Base-by-base conservation (phyloP, 2,888 invertebrate species). In the Diaperis boleti region DNA sequence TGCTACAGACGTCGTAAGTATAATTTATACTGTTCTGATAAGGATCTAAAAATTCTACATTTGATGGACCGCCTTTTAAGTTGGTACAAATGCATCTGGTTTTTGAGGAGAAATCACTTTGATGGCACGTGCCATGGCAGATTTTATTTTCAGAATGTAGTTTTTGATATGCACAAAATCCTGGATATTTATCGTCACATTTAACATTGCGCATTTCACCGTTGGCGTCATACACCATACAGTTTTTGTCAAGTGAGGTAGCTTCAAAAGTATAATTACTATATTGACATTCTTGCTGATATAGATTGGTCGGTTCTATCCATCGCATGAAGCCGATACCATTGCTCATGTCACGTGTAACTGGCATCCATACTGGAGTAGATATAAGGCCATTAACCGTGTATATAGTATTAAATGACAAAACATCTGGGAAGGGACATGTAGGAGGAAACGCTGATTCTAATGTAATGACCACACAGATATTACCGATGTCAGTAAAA, bases 141-240 rank as follows among this genome's bases (percentile, higher is more conserved):
- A 13, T 2, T 33, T 33, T 33, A 13, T 33, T 33, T 2, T 33
- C 33, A 4, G 5, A 10, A 33, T 10, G 1, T 2, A 33, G 11
- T 5, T 10, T 10, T 2, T 45, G 2, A 13, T 45, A 45, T 22
- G 45, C 45, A 45, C 45, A 45, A 13, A 45, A 11, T 8, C 22
- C 45, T 3, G 22, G n/a, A 5, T 33, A n/a, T 10, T 6, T n/a
- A 4, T 45, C 13, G 5, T 22, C 11, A 18, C 45, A 45, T 22
- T 3, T 15, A 33, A 10, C 33, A 4, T 2, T 11, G n/a, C 5
- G 1, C 7, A 20, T 22, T 13, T 7, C 1, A 1, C 4, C 8
- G 8, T 18, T 10, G 3, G 3, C 4, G 10, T 22, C 6, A 22
- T 45, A 45, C 8, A 45, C 8, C 3, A 22, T 1, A 22, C 45